Evolutionary conservation across 1,140 invertebrate genomes (phyloP), one percentile per base, ranked within the genome.

Genomic region (Meloidogyne floridensis): DNA sequence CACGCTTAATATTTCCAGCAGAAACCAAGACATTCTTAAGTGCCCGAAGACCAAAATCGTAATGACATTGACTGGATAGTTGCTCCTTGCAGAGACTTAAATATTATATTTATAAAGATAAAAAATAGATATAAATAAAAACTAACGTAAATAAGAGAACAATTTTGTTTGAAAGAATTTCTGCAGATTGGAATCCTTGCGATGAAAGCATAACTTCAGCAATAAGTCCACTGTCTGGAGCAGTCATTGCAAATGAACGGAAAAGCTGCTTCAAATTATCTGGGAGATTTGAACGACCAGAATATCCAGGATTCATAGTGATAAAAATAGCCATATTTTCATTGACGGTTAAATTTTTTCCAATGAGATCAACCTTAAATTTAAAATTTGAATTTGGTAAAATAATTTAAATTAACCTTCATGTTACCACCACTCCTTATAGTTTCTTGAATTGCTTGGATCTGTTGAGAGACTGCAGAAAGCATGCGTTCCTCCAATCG

Each of bases 301-400:
- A 97, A 91, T 99, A 99, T 10, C 96, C 97, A 82, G 98, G 98
- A 93, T 99, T 99, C 98, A 99, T 99, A 0, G 98, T 99, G 65
- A 99, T 98, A 91, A 99, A 99, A 80, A 99, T 98, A 2, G 97
- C 98, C 96, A 99, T 99, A 89, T 98, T 96, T 32, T 95, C 93
- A n/a, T 96, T 97, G 0, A 99, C 95, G 86, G 93, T 93, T 0
- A 99, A 96, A 92, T 96, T 95, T 89, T 98, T 99, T 47, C 97
- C 97, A 77, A 99, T 96, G 65, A 99, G 91, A 91, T 99, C 97
- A 2, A 99, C 96, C 59, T 65, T 65, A n/a, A 65, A 59, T 13
- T 13, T 11, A 65, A 10, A n/a, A n/a, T n/a, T 65, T 65, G 2
- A n/a, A 6, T n/a, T n/a, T n/a, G 5, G n/a, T 65, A n/a, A 65